Evolutionary conservation across 2,888 invertebrate species (phyloP), one percentile per base, ranked within the genome.

Genomic region (Muschampia plurimacula): DNA sequence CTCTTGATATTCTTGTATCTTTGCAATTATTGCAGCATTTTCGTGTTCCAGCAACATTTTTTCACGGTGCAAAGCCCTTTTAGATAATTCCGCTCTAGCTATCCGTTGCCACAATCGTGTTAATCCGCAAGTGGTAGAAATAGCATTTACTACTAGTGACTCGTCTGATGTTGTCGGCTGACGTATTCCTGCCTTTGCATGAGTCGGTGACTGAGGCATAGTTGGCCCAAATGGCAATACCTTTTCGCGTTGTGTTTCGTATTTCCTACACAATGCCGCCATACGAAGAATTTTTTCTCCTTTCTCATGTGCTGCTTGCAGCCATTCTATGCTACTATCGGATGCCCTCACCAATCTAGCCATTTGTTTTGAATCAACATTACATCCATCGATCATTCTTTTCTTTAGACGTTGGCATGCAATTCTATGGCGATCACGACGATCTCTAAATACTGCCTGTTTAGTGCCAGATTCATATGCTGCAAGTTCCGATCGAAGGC

Each of bases 171-270:
- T 81, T 55, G 32, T 32, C 32, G 32, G 32, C 32, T 84, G 84
- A 22, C 79, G 82, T 60, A 84, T 74, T 67, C 78, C 83, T 12
- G 69, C 67, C 76, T 87, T 89, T 8, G 80, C 76, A 74, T 84
- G 80, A n/a, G 80, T 80, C 22, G 88, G 87, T 2, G 85, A 83
- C 69, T 86, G 83, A 39, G 90, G 90, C 64, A 77, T 66, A 15
- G 71, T 74, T 8, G 84, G 83, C 64, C 89, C 92, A 74, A 83
- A 95, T 1, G 93, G 93, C 62, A 93, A 75, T 22, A 95, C 86
- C 79, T 94, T 95, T 83, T 95, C 95, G 13, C 90, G 86, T 75
- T 92, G 91, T 0, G 95, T 95, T 86, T 96, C 95, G 79, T 92
- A 94, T 83, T 95, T 95, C 52, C 94, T 85, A 76, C 96, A 96